Evolutionary conservation across 2,113 vertebrate species (phyloP).

Genomic region (Sciurus niger): DNA sequence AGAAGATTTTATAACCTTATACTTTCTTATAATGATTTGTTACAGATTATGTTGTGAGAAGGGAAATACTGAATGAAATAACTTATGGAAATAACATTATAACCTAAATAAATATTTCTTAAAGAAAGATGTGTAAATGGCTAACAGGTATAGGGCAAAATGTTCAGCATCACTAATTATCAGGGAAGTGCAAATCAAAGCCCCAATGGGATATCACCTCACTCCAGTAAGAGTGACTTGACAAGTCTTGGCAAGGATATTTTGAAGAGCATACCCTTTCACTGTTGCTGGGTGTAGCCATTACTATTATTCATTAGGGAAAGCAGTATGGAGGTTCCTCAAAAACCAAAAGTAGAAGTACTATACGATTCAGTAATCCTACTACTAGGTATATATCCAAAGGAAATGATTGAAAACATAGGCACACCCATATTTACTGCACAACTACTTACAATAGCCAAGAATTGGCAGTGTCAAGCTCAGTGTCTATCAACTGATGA

Average conservation of each 20-base stretch:
- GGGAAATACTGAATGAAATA: conserved; percentile 1
- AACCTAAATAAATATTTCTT: background rate
- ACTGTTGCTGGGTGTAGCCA: background rate
- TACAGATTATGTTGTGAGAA: background rate
- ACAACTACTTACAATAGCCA: background rate
- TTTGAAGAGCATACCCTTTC: no score
- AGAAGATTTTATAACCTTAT: background rate
- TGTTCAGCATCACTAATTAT: background rate
- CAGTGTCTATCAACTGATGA: background rate
- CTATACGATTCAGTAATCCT: no score
- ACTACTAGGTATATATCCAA: background rate
- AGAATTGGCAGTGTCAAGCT: background rate
- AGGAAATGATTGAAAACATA: background rate
- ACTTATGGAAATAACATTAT: background rate
- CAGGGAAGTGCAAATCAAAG: background rate
- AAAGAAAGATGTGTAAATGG: background rate
- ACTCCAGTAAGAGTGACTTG: background rate
- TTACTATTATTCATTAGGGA: background rate
- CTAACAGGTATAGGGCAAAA: background rate
- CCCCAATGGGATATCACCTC: background rate
- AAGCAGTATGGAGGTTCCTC: no score
- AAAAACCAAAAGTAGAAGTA: background rate
- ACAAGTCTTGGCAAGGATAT: background rate
- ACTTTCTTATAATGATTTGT: background rate
- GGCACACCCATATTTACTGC: background rate